phyloP scores from a whole-genome alignment of 2,113 vertebrate species.

The Atractosteus spatula region DNA sequence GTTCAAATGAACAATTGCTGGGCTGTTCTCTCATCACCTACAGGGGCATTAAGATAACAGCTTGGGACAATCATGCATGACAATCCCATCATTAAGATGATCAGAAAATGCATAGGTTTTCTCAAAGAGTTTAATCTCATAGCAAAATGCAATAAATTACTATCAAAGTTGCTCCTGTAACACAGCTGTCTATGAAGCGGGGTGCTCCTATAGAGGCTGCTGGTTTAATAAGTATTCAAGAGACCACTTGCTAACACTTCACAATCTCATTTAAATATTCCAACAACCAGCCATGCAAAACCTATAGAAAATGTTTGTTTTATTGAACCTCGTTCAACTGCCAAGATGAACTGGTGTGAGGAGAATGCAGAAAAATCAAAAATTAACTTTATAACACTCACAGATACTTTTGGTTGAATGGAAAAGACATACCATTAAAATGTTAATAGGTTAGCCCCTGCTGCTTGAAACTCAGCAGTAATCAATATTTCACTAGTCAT shows the following conservation, averaged over 20 bases:
- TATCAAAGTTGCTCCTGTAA: too few species aligned
- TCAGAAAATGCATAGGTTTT: too few species aligned
- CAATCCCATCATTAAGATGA: too few species aligned
- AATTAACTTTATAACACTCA: neutral
- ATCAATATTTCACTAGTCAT: slow-evolving; percentile 8
- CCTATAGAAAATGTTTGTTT: slow-evolving; percentile 2
- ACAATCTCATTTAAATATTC: neutral
- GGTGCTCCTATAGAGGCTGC: neutral
- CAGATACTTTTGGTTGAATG: neutral
- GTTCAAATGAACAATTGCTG: too few species aligned
- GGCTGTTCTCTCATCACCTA: too few species aligned
- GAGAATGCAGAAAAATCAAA: neutral
- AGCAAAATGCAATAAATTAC: too few species aligned
- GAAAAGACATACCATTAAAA: neutral
- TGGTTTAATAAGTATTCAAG: neutral
- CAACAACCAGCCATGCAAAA: slow-evolving; percentile 12
- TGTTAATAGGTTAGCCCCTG: neutral
- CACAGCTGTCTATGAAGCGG: neutral
- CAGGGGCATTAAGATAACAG: too few species aligned
- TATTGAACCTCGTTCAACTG: neutral
- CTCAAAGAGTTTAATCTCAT: too few species aligned
- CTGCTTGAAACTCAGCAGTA: neutral
- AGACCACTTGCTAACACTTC: neutral
- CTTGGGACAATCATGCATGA: too few species aligned
- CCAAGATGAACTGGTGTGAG: neutral